Base-by-base conservation (phyloP, 1,140 invertebrate genomes). In the Euwallacea fornicatus region DNA sequence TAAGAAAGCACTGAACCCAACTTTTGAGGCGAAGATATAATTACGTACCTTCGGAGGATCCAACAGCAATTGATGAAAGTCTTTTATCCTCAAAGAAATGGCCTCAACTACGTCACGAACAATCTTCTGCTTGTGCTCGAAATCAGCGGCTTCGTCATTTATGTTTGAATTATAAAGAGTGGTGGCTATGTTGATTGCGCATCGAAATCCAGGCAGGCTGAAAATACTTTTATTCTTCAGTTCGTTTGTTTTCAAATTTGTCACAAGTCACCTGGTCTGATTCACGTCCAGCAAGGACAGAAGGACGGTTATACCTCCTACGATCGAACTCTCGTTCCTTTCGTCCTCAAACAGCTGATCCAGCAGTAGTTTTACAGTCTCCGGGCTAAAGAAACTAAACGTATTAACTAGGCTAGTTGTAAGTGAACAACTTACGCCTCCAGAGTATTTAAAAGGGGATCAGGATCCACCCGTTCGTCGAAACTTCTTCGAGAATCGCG, bases 251-350 rank as follows among this genome's bases (percentile, higher is more conserved):
- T 33, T 33, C 21, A 33, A 33, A 33, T 33, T 33, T 33, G 21
- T 4, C 21, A 33, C 21, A 11, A 74, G 67, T 74, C 75, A 81
- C 78, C 75, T 77, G 64, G 72, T 61, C 76, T 79, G 79, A 69
- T 86, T 86, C 77, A 83, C 76, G 72, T 85, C 87, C 73, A 94
- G 82, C 75, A 94, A 83, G 47, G 87, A 87, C 78, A 94, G 85
- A 80, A 94, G 86, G 80, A 94, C 88, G 82, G 87, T 86, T 78
- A 94, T 89, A 77, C 92, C 92, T 83, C 90, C 90, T 61, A 92
- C 86, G 78, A 94, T 88, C 77, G 88, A 88, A 80, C 88, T 91
- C 84, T 94, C 91, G 75, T 85, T 69, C 84, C 87, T 87, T 75
- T 88, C 86, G 76, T 84, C 85, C 72, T 84, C 58, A 73, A 93